Evolutionary conservation across 1,140 invertebrate genomes (phyloP), one percentile per base, ranked within the genome.

Genomic region (Drosophila lowei): DNA sequence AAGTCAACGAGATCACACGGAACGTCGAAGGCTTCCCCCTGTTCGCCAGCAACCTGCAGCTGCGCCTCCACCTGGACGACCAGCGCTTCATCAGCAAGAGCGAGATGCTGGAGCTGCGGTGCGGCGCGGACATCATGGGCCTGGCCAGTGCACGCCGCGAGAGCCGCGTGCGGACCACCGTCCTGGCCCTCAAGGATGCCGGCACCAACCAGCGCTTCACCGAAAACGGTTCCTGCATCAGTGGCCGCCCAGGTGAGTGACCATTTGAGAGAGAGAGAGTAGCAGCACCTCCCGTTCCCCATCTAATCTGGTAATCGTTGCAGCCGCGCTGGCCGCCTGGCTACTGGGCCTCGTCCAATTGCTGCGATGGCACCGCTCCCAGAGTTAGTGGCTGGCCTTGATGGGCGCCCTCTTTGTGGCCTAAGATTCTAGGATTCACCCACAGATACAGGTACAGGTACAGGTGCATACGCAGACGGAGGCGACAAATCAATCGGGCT

Each of bases 1-100:
- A 91, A 84, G 77, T 86, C 73, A 88, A 91, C 67, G 90, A 91
- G 72, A 76, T 90, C 75, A 78, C 84, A 65, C 83, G 78, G 57
- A 89, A 77, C 55, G 49, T 54, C 42, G 88, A 90, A 47, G 90
- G 90, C 50, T 85, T 91, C 53, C 59, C 84, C n/a, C 77, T 91
- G 16, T 90, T 86, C 18, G 61, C 74, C 41, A 91, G 90, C 70
- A 85, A 73, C 49, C 59, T 91, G 60, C 83, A 91, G 49, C 61
- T 91, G 60, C 90, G 90, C 42, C 66, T 91, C 21, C 64, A 79
- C 54, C 75, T 91, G 55, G 90, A 91, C 15, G 88, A 91, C 73
- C 75, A 78, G 57, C 86, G 90, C n/a, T 90, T 78, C 73, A 89
- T 91, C 44, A 73, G 58, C 53, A 91, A 90, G 56, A 91, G 80